Evolutionary conservation across 2,113 vertebrate genomes (phyloP).

Genomic region (Taxidea taxus): DNA sequence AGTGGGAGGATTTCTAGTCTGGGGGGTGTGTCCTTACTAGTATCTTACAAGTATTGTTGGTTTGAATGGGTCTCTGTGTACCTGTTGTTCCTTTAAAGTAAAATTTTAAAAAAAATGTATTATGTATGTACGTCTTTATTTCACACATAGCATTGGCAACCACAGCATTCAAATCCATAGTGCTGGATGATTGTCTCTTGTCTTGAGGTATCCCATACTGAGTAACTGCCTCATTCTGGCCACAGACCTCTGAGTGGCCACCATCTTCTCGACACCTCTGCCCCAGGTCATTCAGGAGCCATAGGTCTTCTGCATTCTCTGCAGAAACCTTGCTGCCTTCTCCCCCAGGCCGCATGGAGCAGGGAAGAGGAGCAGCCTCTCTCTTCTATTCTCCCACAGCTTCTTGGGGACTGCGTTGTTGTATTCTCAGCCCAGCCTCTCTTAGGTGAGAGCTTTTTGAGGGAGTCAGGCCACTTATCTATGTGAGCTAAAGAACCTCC

Average conservation of each 20-base stretch:
- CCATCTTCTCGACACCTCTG: neutral
- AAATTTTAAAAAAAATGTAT: neutral
- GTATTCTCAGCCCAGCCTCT: rapidly evolving
- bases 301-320: neutral
- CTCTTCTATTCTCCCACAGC: neutral
- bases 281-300: neutral
- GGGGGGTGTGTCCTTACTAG: neutral
- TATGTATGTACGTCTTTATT: neutral
- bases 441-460: neutral
- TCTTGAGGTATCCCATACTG: neutral
- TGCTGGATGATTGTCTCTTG: neutral
- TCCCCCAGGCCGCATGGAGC: neutral
- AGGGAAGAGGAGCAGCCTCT: rapidly evolving
- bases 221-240: neutral
- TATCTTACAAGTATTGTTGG: neutral
- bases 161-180: no score
- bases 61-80: neutral
- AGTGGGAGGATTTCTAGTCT: neutral
- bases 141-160: neutral
- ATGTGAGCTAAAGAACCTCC: neutral
- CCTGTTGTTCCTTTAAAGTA: neutral
- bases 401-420: neutral
- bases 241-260: neutral
- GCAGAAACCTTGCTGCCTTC: neutral
- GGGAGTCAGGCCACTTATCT: neutral